Evolutionary conservation across 1,140 invertebrate genomes (phyloP), one percentile per base, ranked within the genome.

Genomic region (Asobara japonica): DNA sequence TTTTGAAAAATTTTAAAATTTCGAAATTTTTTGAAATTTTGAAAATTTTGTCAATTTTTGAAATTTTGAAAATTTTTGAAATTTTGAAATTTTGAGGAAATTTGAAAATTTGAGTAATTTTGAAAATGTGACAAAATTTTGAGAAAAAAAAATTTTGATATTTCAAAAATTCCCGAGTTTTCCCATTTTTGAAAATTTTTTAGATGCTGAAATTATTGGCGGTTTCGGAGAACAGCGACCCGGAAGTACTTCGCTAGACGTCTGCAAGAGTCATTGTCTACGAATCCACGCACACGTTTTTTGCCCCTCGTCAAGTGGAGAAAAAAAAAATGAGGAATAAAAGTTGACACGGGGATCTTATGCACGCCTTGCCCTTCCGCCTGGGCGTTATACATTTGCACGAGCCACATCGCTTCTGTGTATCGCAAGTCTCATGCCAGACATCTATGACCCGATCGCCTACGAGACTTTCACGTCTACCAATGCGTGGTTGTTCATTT

Each of bases 351-450:
- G 70, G 30, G 48, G 13, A 31, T 30, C 16, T 31, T 30, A 62
- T 31, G 29, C 13, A 62, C 60, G 29, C 30, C 48, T 67, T 74
- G 74, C 73, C 71, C 78, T 82, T 82, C 81, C 81, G 81, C 80
- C 77, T 82, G 77, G 79, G 81, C 78, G 81, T 81, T 77, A 78
- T 72, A 41, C 61, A 36, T 25, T 31, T 2, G 29, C 60, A 22
- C 30, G 11, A 16, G 51, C 51, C 6, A 33, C 0, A 20, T 13
- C 29, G 27, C 27, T 48, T 13, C 30, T 48, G 33, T n/a, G 51
- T 65, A 56, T 56, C 51, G 22, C 2, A 5, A 56, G 22, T 56
- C 51, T 56, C 5, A 56, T 56, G 22, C n/a, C 45, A 51, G 51
- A 56, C 51, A 56, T 68, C 41, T 56, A 16, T 33, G 69, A 73